Conservation (phyloP, 2,888 invertebrate genomes). For the Cataglyphis rosenhaueri region DNA sequence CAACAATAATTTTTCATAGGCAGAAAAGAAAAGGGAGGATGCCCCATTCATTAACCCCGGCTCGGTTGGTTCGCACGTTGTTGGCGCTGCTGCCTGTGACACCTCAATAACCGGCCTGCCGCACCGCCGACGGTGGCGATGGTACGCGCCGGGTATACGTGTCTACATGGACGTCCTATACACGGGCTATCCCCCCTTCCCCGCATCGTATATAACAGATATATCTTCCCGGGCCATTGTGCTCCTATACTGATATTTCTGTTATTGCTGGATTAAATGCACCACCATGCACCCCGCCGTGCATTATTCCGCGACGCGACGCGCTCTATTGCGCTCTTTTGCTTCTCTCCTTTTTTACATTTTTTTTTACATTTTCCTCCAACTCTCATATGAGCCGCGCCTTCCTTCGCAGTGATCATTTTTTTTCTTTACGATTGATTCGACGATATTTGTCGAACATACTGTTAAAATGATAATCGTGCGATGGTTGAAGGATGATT, state of each 20-base stretch:
- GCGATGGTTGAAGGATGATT: neutral
- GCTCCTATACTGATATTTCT: slow-evolving; percentile 79
- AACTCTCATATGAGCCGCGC: neutral
- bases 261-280: slow-evolving; percentile 81
- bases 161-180: slow-evolving; percentile 59
- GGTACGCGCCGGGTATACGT: slow-evolving; percentile 50
- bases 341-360: slow-evolving; percentile 2
- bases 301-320: slow-evolving; percentile 72
- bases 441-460: slow-evolving; percentile 4
- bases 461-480: neutral
- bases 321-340: slow-evolving; percentile 49
- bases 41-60: slow-evolving; percentile 84
- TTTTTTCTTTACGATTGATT: slow-evolving; percentile 10
- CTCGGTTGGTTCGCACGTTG: slow-evolving; percentile 85
- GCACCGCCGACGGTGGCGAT: slow-evolving; percentile 46
- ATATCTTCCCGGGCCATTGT: slow-evolving; percentile 78
- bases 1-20: slow-evolving; percentile 84
- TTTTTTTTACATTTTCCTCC: neutral
- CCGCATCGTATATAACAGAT: slow-evolving; percentile 72
- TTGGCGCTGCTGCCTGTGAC: slow-evolving; percentile 83
- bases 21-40: slow-evolving; percentile 82
- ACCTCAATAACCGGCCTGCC: slow-evolving; percentile 81
- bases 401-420: neutral
- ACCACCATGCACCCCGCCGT: slow-evolving; percentile 73
- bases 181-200: slow-evolving; percentile 7